Percentiles rank a stretch among this genome's conserved stretches.
These are phyloP conservation scores for Strigops habroptila DNA, from an alignment of 2,113 vertebrate species.

Conservation along the genomic window DNA sequence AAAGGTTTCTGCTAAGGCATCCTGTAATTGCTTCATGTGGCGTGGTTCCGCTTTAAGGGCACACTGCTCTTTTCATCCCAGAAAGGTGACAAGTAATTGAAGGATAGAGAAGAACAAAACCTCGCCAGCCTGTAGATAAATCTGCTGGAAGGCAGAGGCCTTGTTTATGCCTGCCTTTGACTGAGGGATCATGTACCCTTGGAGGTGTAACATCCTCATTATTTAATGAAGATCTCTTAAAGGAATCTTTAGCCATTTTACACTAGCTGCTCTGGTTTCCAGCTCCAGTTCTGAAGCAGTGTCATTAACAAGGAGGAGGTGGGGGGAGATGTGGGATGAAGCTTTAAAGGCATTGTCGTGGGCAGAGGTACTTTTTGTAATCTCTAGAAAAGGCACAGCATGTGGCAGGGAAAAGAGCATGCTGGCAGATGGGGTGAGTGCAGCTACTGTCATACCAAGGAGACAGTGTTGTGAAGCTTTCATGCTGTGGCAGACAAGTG, in stretches of 20 bases:
- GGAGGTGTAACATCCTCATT: not conserved
- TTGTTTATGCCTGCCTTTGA: not conserved
- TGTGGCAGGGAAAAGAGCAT: not conserved
- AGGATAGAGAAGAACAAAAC: not conserved
- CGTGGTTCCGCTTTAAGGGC: not conserved
- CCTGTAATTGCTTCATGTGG: not conserved
- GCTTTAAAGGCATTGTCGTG: not conserved
- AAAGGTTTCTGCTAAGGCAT: not conserved
- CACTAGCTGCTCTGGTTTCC: not conserved
- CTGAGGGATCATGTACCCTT: not conserved
- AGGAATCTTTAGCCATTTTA: not conserved
- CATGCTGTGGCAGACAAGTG: not conserved
- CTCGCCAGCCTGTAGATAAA: not conserved
- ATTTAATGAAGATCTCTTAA: not conserved
- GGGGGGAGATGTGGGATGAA: not conserved
- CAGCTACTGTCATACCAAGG: not conserved
- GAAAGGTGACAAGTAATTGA: not conserved
- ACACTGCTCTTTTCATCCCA: not conserved
- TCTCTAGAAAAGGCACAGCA: slow-evolving; percentile 3
- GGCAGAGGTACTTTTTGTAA: not conserved
- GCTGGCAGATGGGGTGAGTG: slow-evolving; percentile 16
- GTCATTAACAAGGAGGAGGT: not conserved
- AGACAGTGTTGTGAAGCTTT: not conserved
- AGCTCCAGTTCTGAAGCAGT: not conserved
- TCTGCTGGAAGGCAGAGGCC: not conserved